Base-by-base conservation (phyloP, 2,113 vertebrate species). In the Pipa parva region DNA sequence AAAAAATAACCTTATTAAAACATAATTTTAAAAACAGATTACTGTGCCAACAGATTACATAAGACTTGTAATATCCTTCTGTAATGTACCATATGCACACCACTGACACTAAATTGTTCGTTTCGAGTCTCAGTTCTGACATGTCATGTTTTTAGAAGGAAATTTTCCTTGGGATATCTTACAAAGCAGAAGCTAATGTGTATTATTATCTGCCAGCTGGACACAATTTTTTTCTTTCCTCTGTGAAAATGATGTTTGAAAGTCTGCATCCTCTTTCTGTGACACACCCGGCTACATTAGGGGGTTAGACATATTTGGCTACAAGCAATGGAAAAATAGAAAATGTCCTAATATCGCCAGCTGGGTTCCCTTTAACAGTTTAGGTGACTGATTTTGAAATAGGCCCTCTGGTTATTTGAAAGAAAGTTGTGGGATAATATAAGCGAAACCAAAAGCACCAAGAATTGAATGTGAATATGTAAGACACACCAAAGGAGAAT, bases 131-230 rank as follows among this genome's bases (percentile, higher is more conserved):
- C 9, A 56, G 22, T 56, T 18, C 31, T 42, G 18, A 20, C 31
- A 54, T 54, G n/a, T 24, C 26, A 21, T 50, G 39, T 50, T 68
- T 59, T 59, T n/a, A 37, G 21, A 68, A 52, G 37, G 33, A 36
- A 36, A 36, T 33, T 67, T 49, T 25, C 24, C 54, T 67, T 75
- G 73, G 0, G 45, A 74, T 81, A 79, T 31, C 0, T 1, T 76
- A 64, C 71, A 73, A 75, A 78, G 73, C 66, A 81, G 76, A 76
- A 71, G 39, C 15, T 15, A 42, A n/a, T 79, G 74, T 2, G 71
- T 74, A 75, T 78, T 74, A 78, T 82, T 78, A 82, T 78, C 76
- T 7, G 57, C 80, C 81, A 84, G 77, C 78, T 83, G 82, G 77
- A 78, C 72, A 68, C 77, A 74, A 78, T 78, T 77, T 76, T n/a